Evolutionary conservation across 2,113 vertebrate genomes (phyloP), one percentile per base, ranked within the genome.

Genomic region (Chunga burmeisteri): DNA sequence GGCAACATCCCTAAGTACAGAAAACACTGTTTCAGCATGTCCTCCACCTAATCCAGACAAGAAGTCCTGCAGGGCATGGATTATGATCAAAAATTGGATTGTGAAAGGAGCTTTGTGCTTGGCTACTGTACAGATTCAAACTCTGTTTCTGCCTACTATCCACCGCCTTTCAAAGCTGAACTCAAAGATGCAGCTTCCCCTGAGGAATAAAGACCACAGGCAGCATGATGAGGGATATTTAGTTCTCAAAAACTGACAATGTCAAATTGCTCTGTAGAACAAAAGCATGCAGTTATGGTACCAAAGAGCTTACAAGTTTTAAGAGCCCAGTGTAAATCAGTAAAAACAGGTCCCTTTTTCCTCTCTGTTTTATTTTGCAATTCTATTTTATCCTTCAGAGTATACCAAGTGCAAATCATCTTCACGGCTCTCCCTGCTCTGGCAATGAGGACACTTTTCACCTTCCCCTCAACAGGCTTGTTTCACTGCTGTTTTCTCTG

Each of bases 1-100:
- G 29, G 80, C 32, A 92, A 53, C 38, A 53, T 72, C 80, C 89
- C 97, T 98, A 63, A 55, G 74, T 18, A 96, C 0, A 97, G 30
- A 95, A 96, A 97, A 66, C 52, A 95, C 10, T 21, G 38, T 58
- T 65, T 97, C 85, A 96, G 93, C 59, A 71, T 3, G 17, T 86
- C 47, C 84, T 66, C 49, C 5, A 5, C 56, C 56, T 89, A 20
- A 56, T 10, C 29, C n/a, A 77, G 26, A 67, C 78, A 85, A 62
- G 34, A 38, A 73, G 27, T 50, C 86, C 91, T 91, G 72, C 74
- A 71, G 73, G 34, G 56, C 16, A 29, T 12, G 71, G n/a, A 32
- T 86, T 50, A 61, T 30, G 38, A 79, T 56, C 71, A 67, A 77
- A 77, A 88, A 91, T 17, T 18, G 46, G 32, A 50, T 59, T 77